These are phyloP conservation scores for Poecilia velifera DNA, from an alignment of 2,797 vertebrate species.

Conservation along the genomic window DNA sequence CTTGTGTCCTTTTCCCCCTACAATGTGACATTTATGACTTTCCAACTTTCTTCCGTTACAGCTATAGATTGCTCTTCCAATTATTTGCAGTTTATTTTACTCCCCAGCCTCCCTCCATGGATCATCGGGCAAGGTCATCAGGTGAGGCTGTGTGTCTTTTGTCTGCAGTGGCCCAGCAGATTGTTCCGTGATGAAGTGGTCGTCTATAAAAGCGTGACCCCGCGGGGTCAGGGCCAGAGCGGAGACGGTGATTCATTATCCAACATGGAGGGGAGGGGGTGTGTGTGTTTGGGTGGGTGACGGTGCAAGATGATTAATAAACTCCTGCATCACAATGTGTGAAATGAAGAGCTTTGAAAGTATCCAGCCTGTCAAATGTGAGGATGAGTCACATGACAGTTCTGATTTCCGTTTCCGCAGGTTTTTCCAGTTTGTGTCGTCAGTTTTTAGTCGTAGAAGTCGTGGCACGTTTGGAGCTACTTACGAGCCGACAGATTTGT, in stretches of 20 bases:
- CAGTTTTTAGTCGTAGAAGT: not conserved
- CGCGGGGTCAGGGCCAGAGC: constrained; percentile 77
- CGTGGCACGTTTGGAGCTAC: not conserved
- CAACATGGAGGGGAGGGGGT: not conserved
- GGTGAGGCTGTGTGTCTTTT: constrained; percentile 71
- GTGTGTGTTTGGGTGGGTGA: too few species aligned
- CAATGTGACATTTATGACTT: constrained; percentile 11
- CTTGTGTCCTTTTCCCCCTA: not conserved
- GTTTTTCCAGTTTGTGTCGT: not conserved
- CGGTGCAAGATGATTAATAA: constrained; percentile 52
- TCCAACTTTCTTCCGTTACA: constrained; percentile 1
- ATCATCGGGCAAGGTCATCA: constrained; percentile 74
- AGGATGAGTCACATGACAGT: not conserved
- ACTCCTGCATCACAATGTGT: constrained; percentile 26
- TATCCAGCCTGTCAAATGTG: not conserved
- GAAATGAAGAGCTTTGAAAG: constrained; percentile 15
- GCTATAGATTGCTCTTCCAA: not conserved
- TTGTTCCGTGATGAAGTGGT: constrained; percentile 82
- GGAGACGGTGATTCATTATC: constrained; percentile 73
- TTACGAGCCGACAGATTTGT: constrained; percentile 16
- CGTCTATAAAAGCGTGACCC: constrained; percentile 75
- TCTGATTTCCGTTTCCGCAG: not conserved
- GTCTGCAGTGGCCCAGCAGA: constrained; percentile 68
- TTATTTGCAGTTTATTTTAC: constrained; percentile 68
- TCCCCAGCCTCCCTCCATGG: constrained; percentile 55